Base-by-base conservation (phyloP, 2,113 vertebrate genomes). In the Gasterosteus nipponicus region DNA sequence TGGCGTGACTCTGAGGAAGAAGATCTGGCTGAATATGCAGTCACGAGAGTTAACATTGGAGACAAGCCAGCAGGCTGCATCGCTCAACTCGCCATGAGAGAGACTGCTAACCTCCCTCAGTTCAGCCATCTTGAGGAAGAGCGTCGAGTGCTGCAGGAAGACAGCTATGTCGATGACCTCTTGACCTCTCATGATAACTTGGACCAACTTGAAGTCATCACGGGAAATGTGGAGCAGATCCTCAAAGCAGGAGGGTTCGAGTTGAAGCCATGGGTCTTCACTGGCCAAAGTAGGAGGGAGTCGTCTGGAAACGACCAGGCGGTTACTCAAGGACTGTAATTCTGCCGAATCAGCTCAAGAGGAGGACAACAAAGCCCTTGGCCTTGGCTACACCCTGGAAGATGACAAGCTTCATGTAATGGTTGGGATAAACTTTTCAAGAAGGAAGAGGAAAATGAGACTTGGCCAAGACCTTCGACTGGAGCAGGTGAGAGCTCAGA, bases 11-110 rank as follows among this genome's bases (percentile, higher is more conserved):
- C 15, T 0, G 22, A 44, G 0, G 53, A 75, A 3, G 35, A 64
- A 0, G 65, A 85, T 2, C 46, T 81, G 0, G 57, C 9, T 0
- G 79, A 83, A 0, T 86, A 79, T 75, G 41, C 41, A 11, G 11
- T 42, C 41, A 12, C 35, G 6, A 38, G 35, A 38, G 35, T 38
- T 5, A 38, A 38, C 35, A 38, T 38, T 38, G 35, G 35, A 38
- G 35, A 38, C 35, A 38, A 7, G 35, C 35, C 35, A 5, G 35
- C 35, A 38, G 35, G 35, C 35, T 42, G 41, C 41, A 42, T 42
- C 11, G 10, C 41, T 11, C 41, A 42, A 12, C 41, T 42, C 9
- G 41, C 41, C 9, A 42, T 42, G 41, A 10, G 11, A 10, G 41
- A 42, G 10, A 42, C 41, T 1, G 41, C 41, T 12, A 42, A 42